Base-by-base conservation (phyloP, 1,140 invertebrate species). In the Subanguina moxae region DNA sequence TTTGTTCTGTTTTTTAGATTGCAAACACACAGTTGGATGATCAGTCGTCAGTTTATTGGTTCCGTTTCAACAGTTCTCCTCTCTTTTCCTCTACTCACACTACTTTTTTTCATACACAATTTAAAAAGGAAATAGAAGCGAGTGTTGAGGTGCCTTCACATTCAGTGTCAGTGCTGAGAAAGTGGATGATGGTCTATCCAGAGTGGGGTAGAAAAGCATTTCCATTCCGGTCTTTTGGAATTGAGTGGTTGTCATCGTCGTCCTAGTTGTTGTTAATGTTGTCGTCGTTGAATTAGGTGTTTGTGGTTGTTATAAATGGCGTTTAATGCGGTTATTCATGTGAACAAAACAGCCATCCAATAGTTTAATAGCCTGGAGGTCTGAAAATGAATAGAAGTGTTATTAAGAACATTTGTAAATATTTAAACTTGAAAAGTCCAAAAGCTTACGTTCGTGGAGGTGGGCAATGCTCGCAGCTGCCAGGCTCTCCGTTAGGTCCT, bases 341-440 rank as follows among this genome's bases (percentile, higher is more conserved):
- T 52, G 15, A 52, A 52, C 3, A 52, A 21, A 52, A 52, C n/a
- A 52, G 48, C 23, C 48, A 52, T 7, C 17, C 3, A 52, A 52
- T 52, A 52, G 48, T 15, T 52, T 52, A 52, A 52, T 52, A 52
- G 48, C 48, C 48, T 52, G 48, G 48, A 21, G 48, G 48, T 38
- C 32, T 38, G 32, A 38, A 38, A 38, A 38, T 38, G 32, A 38
- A 38, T 5, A 11, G 3, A 38, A 38, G 11, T 38, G 3, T 38
- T 5, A 38, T 46, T 46, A 46, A 46, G 21, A 46, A 46, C 45
- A 46, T 15, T 15, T 15, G 21, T 46, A 46, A 46, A 15, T 21
- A 19, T n/a, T 57, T 56, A n/a, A n/a, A n/a, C n/a, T n/a, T 75
- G 61, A 76, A 75, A 77, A 76, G 58, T 76, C 74, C 19, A 76